Evolutionary conservation across 2,888 invertebrate genomes (phyloP), one percentile per base, ranked within the genome.

Genomic region (Rhamphomyia laevipes): DNA sequence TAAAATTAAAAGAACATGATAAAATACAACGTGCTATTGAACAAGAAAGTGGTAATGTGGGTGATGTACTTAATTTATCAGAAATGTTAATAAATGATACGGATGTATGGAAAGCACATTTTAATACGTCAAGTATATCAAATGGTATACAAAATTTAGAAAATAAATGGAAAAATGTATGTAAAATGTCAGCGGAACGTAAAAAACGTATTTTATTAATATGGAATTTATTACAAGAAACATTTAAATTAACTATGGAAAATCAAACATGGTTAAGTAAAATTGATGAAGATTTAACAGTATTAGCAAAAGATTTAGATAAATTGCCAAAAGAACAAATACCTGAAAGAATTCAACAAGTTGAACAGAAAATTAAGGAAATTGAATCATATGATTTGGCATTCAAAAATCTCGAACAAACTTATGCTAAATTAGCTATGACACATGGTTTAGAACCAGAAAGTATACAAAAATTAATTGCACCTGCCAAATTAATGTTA

Each of bases 81-180:
- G 86, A 89, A 59, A 75, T 86, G 43, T 70, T 89, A 2, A 70
- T 88, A 43, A 84, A 77, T 58, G 87, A 89, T 59, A 78, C 82
- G 3, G 84, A 86, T 56, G 74, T 80, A 0, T 78, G 81, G 67
- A 83, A 82, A 59, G 78, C 80, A 1, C 80, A 84, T 57, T 81
- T 86, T 47, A 81, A 84, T 53, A 78, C 81, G 0, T 78, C 82
- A 35, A 78, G 79, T 46, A 73, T 88, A 12, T 78, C 77, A 27
- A 72, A 73, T 0, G 81, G 84, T 0, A 78, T 82, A 46, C 80
- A 84, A 46, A 81, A 80, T 50, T 72, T 89, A 12, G 87, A 88
- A 59, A 81, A 79, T 61, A 78, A 87, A 54, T 89, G 89, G 89
- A 85, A 82, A 59, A 76, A 77, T 41, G 80, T 87, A 2, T 88